Base-by-base conservation (phyloP, 2,113 vertebrate genomes). In the Megaceryle maxima region DNA sequence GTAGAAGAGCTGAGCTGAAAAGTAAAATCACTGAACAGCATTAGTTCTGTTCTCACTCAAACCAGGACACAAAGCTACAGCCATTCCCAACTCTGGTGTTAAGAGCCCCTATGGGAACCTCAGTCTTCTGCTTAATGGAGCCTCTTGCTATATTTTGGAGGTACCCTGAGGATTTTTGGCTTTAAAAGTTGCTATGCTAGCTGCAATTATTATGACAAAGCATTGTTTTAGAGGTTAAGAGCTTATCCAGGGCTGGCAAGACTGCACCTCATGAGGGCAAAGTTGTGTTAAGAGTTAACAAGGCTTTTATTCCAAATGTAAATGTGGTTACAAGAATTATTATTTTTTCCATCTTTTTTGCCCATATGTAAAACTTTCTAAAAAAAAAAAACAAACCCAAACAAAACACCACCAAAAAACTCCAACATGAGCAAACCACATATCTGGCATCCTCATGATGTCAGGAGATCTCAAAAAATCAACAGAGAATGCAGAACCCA, bases 201-300 rank as follows among this genome's bases (percentile, higher is more conserved):
- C 74, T 92, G 62, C 77, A 94, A 33, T 96, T 93, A 95, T 79
- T 93, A 91, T 79, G 86, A 82, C 44, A 94, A 84, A 87, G 69
- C 55, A 57, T 87, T 95, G 69, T 83, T 97, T 96, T 79, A 91
- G 73, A 92, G 69, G 57, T 91, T 94, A 88, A 92, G 81, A 95
- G 86, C 53, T 35, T 90, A 83, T 92, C 83, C 69, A 69, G 74
- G 66, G 50, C 90, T 95, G 96, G 94, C 88, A 93, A 76, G n/a
- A 44, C 86, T 74, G 69, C 72, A 67, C 72, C 60, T 95, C 85
- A 64, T 60, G 76, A 95, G 80, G 86, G 46, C 66, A 89, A 94
- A 92, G 88, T 96, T 95, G 67, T 92, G 69, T 88, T 94, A 96
- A 94, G 96, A 96, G 96, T 96, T 97, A 96, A 96, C 41, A 16